A percentile compares a stretch with the other conserved stretches of the same genome.
These are phyloP conservation scores for Drosophila ogumai DNA, from an alignment of 1,140 invertebrate species.

Conservation along the genomic window DNA sequence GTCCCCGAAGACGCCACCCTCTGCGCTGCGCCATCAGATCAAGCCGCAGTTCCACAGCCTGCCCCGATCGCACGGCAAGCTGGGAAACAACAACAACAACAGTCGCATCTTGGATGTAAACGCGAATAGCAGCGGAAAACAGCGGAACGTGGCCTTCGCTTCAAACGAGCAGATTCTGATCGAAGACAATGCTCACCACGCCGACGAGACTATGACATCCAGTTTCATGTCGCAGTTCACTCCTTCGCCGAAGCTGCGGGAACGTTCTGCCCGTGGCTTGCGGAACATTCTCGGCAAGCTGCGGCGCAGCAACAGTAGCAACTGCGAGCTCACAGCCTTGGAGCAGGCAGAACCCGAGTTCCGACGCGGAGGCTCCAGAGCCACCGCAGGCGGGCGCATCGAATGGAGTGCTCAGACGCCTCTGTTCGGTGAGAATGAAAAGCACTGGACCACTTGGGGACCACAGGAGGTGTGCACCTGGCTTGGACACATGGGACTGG, in stretches of 20 bases:
- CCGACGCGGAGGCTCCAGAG: constrained; percentile 89
- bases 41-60: constrained; percentile 92
- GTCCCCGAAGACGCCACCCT: constrained; percentile 88
- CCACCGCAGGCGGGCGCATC: constrained; percentile 91
- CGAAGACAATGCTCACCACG: constrained; percentile 33
- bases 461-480: constrained; percentile 94
- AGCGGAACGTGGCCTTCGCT: constrained; percentile 86
- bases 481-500: constrained; percentile 94
- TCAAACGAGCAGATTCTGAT: constrained; percentile 89
- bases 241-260: constrained; percentile 85
- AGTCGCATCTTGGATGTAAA: constrained; percentile 74
- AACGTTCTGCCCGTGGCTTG: constrained; percentile 86
- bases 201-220: constrained; percentile 71
- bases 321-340: constrained; percentile 87
- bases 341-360: constrained; percentile 88
- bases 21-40: constrained; percentile 89
- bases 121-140: constrained; percentile 80
- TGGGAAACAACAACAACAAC: constrained; percentile 64
- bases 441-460: constrained; percentile 91
- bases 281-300: constrained; percentile 90
- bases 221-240: constrained; percentile 86
- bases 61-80: constrained; percentile 88
- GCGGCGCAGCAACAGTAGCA: constrained; percentile 86
- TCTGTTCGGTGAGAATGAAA: constrained; percentile 71
- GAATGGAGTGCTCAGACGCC: constrained; percentile 87